Evolutionary conservation across 1,140 invertebrate species (phyloP).

Genomic region (Melitaea cinxia): DNA sequence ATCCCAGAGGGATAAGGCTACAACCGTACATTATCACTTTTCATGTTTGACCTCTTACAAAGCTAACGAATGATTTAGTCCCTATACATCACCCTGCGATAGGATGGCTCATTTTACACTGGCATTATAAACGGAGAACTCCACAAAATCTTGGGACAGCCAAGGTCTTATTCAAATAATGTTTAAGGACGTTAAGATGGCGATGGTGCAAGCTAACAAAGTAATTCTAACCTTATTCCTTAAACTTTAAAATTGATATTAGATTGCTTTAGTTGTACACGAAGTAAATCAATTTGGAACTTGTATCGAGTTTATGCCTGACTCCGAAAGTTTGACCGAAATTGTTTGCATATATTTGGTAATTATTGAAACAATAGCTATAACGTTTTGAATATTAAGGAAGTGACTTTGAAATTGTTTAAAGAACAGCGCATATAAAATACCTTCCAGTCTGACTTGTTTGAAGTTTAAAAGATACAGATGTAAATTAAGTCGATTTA

Average conservation of each 20-base stretch:
- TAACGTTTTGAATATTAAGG: slow-evolving; percentile 42
- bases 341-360: slow-evolving; percentile 51
- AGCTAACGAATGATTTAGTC: slow-evolving; percentile 31
- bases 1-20: slow-evolving; percentile 60
- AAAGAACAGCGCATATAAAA: background rate
- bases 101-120: slow-evolving; percentile 47
- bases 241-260: slow-evolving; percentile 36
- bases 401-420: slow-evolving; percentile 28
- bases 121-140: slow-evolving; percentile 37
- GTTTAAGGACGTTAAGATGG: slow-evolving; percentile 39
- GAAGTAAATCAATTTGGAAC: slow-evolving; percentile 54
- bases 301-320: slow-evolving; percentile 45
- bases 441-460: background rate
- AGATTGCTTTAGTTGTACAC: slow-evolving; percentile 16
- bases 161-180: slow-evolving; percentile 50
- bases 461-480: too few relatives aligned
- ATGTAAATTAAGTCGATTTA: too few relatives aligned
- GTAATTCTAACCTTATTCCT: slow-evolving; percentile 41
- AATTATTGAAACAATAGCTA: slow-evolving; percentile 44
- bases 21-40: slow-evolving; percentile 64
- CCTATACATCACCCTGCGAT: slow-evolving; percentile 23
- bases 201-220: slow-evolving; percentile 14
- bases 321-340: slow-evolving; percentile 44
- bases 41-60: slow-evolving; percentile 54
- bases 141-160: slow-evolving; percentile 53